These are phyloP conservation scores for Eledona agricola DNA, from an alignment of 2,888 invertebrate species.

Conservation along the genomic window DNA sequence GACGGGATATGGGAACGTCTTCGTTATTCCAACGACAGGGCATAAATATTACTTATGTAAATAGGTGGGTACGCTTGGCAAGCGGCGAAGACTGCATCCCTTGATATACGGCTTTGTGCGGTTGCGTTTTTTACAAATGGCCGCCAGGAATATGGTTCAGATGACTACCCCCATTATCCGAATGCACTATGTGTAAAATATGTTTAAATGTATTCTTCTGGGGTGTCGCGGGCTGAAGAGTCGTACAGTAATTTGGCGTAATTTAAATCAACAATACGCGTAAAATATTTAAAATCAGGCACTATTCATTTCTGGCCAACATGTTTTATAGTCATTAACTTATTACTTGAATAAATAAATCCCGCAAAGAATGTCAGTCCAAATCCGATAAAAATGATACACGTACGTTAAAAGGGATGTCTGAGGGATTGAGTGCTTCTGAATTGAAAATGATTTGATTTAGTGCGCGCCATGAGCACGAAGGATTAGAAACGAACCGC, in stretches of 20 bases:
- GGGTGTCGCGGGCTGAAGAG: conserved; percentile 31
- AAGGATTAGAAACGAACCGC: conserved; percentile 31
- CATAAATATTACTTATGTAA: conserved; percentile 15
- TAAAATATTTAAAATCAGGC: conserved; percentile 29
- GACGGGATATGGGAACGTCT: too few relatives aligned
- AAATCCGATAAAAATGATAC: conserved; percentile 19
- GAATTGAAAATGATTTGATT: conserved; percentile 33
- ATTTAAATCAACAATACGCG: conserved; percentile 26
- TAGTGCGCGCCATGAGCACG: conserved; percentile 22
- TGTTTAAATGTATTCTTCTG: conserved; percentile 49
- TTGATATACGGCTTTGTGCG: conserved; percentile 14
- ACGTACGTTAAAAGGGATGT: conserved; percentile 13
- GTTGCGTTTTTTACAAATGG: conserved; percentile 27
- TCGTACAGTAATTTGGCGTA: conserved; percentile 28
- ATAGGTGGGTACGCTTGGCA: conserved; percentile 4
- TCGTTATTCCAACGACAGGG: too few relatives aligned
- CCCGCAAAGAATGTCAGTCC: too few relatives aligned
- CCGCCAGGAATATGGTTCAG: conserved; percentile 31
- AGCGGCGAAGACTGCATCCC: conserved; percentile 12
- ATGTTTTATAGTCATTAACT: conserved; percentile 32
- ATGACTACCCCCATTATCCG: conserved; percentile 44
- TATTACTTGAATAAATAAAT: too few relatives aligned
- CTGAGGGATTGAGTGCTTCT: conserved; percentile 22
- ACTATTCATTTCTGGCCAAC: too few relatives aligned
- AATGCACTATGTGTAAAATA: conserved; percentile 49